Percentiles rank a stretch among this genome's conserved stretches.
Conservation (phyloP, 2,888 invertebrate genomes). For the Tinea trinotella region DNA sequence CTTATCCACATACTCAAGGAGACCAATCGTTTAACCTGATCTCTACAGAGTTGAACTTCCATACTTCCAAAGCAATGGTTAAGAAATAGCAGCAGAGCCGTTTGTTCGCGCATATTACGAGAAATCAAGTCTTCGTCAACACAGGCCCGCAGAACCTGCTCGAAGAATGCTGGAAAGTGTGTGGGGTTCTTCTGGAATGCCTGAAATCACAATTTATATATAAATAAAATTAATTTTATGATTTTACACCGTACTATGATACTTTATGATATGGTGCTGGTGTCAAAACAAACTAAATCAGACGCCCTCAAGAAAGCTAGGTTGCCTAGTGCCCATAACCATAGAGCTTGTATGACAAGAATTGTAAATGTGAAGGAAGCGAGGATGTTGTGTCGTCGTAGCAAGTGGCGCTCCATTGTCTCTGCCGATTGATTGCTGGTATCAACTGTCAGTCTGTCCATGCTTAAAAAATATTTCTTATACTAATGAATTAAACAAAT, state of each 20-base stretch:
- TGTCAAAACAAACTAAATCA: too few relatives aligned
- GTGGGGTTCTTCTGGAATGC: slow-evolving; percentile 84
- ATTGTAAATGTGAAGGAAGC: too few relatives aligned
- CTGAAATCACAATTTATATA: slow-evolving; percentile 44
- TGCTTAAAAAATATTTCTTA: too few relatives aligned
- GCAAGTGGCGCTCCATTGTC: neutral
- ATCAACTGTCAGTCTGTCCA: too few relatives aligned
- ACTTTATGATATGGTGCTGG: neutral
- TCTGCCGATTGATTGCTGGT: too few relatives aligned
- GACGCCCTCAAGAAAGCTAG: too few relatives aligned
- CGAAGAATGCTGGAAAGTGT: slow-evolving; percentile 86
- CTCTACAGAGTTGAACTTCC: slow-evolving; percentile 94
- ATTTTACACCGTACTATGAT: neutral
- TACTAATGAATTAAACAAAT: too few relatives aligned
- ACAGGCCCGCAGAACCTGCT: slow-evolving; percentile 83
- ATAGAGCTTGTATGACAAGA: too few relatives aligned
- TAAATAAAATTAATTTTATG: neutral
- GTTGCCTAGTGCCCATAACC: too few relatives aligned
- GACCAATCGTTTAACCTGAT: slow-evolving; percentile 91
- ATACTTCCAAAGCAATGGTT: slow-evolving; percentile 98
- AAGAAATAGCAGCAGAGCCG: slow-evolving; percentile 89
- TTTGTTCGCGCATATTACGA: slow-evolving; percentile 80
- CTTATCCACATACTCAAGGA: slow-evolving; percentile 96
- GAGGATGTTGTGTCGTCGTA: too few relatives aligned
- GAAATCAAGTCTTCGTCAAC: slow-evolving; percentile 71